phyloP scores from a whole-genome alignment of 2,113 vertebrate species.

The Ailuropoda melanoleuca region DNA sequence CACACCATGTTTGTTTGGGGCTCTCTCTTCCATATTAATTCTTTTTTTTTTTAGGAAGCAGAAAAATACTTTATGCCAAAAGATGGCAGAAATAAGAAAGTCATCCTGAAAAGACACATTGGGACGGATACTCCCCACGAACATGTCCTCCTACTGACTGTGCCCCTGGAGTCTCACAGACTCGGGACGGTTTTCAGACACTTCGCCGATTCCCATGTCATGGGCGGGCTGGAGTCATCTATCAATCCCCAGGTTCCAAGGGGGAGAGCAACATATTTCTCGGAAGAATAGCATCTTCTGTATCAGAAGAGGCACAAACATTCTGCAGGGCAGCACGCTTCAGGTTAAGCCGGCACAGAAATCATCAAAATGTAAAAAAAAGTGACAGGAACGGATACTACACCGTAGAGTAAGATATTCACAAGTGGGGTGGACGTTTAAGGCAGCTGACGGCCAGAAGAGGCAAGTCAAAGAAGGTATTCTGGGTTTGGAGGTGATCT shows the following conservation, averaged over 20 bases:
- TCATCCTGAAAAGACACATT: conserved; percentile 67
- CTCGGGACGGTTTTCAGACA: not conserved
- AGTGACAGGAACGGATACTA: conserved; percentile 42
- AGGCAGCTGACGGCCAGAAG: conserved; percentile 66
- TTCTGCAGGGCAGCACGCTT: conserved; percentile 57
- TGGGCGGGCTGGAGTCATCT: conserved; percentile 12
- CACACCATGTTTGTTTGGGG: not conserved
- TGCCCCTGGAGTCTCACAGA: not conserved
- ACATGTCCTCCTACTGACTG: not conserved
- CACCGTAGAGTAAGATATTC: conserved; percentile 58
- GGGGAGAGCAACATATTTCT: conserved; percentile 3
- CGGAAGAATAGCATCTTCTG: conserved; percentile 8
- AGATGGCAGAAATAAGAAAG: conserved; percentile 74
- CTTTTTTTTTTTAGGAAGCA: conserved; percentile 68
- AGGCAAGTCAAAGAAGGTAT: conserved; percentile 58
- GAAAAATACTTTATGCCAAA: conserved; percentile 84
- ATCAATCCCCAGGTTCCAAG: not conserved
- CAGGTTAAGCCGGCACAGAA: conserved; percentile 34
- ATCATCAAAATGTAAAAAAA: conserved; percentile 56
- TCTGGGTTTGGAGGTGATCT: conserved; percentile 68
- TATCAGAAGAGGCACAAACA: conserved; percentile 49
- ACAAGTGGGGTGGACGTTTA: conserved; percentile 66
- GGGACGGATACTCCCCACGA: conserved; percentile 42
- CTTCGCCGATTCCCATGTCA: not conserved
- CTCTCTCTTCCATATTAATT: not conserved